Percentiles rank a stretch among this genome's conserved stretches.
phyloP scores from a whole-genome alignment of 2,888 invertebrate species.

The Choreutis nemorana region DNA sequence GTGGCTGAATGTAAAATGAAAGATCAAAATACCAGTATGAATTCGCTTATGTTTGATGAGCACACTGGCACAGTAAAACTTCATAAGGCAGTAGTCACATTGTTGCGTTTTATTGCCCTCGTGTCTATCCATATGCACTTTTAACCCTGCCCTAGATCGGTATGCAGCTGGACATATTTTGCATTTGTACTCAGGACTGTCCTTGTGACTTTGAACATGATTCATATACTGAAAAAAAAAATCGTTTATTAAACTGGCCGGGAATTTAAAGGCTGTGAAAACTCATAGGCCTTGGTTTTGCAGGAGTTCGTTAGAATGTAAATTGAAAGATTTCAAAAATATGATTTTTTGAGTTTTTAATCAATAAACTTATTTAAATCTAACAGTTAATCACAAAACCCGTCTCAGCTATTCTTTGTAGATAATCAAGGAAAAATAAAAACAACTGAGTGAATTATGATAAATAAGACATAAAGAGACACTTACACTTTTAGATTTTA shows the following conservation, averaged over 20 bases:
- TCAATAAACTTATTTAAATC: too few relatives aligned
- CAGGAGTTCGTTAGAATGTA: too few relatives aligned
- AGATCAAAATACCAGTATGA: conserved; percentile 54
- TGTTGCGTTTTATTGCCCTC: conserved; percentile 34
- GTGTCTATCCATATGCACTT: conserved; percentile 33
- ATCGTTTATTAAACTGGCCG: not conserved
- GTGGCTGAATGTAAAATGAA: too few relatives aligned
- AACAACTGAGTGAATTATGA: too few relatives aligned
- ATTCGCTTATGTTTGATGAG: conserved; percentile 44
- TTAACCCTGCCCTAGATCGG: conserved; percentile 16
- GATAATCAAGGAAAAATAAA: too few relatives aligned
- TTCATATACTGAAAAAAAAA: conserved; percentile 19
- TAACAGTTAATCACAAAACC: too few relatives aligned
- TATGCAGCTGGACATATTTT: conserved; percentile 30
- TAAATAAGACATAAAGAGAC: too few relatives aligned
- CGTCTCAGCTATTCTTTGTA: too few relatives aligned
- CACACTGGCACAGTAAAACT: conserved; percentile 36
- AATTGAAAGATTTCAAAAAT: too few relatives aligned
- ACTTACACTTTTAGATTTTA: conserved; percentile 11
- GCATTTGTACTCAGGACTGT: conserved; percentile 23
- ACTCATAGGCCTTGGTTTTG: too few relatives aligned
- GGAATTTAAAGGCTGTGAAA: too few relatives aligned
- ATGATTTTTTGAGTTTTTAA: too few relatives aligned
- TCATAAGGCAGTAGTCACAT: conserved; percentile 46
- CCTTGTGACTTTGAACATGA: conserved; percentile 28